Conservation (phyloP, 2,797 vertebrate genomes). For the Pogonophryne albipinna region DNA sequence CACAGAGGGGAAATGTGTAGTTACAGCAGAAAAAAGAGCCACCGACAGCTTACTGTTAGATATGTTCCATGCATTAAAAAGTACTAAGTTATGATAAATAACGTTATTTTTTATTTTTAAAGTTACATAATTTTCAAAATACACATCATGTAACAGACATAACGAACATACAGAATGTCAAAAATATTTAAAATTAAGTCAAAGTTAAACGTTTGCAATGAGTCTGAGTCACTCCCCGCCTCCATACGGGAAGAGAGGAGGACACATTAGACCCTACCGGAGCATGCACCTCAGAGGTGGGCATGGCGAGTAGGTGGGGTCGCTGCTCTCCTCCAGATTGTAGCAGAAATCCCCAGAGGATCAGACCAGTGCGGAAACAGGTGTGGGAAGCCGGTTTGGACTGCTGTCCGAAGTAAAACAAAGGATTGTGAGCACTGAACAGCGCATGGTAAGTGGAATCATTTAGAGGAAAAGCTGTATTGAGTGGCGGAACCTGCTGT, state of each 20-base stretch:
- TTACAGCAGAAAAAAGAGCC: too few species aligned
- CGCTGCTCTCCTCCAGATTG: slow-evolving; percentile 28
- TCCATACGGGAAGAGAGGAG: neutral
- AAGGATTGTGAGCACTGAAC: neutral
- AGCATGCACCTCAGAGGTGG: slow-evolving; percentile 56
- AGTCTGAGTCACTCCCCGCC: neutral
- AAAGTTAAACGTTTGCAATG: too few species aligned
- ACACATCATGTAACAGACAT: too few species aligned
- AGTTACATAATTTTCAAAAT: too few species aligned
- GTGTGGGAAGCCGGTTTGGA: neutral
- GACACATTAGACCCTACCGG: neutral
- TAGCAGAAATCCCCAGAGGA: neutral
- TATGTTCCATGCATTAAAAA: too few species aligned
- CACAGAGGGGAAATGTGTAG: too few species aligned
- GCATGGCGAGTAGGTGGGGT: slow-evolving; percentile 61
- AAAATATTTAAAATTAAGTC: accelerated
- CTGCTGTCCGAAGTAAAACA: accelerated
- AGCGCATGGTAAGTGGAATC: slow-evolving; percentile 42
- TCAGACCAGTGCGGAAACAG: slow-evolving; percentile 20
- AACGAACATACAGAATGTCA: neutral
- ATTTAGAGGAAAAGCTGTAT: neutral
- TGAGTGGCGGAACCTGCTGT: neutral
- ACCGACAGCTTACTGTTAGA: too few species aligned
- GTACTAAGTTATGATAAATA: too few species aligned
- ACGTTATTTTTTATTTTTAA: too few species aligned